Evolutionary conservation across 2,113 vertebrate genomes (phyloP), one percentile per base, ranked within the genome.

Genomic region (Leiothrix lutea): DNA sequence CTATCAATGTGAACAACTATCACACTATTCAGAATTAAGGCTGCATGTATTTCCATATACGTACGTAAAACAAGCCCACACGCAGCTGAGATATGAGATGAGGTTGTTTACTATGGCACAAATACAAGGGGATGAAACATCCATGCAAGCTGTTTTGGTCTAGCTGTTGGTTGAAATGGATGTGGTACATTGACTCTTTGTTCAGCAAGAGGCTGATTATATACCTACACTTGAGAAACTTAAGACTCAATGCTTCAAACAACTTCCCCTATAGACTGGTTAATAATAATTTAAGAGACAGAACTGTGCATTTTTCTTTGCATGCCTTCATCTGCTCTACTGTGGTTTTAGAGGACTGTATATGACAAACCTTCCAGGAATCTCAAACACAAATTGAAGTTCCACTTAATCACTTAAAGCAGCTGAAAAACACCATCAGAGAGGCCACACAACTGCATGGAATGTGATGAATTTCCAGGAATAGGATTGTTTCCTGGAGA

Each of bases 311-410:
- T 88, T 95, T 86, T 83, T 88, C 35, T 75, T n/a, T 73, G 93
- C 36, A n/a, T 80, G 72, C 28, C 35, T 82, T 82, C 66, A 44
- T 87, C 35, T 69, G 36, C n/a, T 65, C 11, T 36, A 53, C 48
- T 60, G 74, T 36, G 33, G 67, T 93, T 95, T 92, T 65, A 93
- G 72, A 92, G 48, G n/a, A 66, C 20, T 86, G 38, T 62, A 81
- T 53, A 58, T 95, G 88, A 96, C 92, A 95, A 97, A 92, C 80
- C 88, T 94, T 95, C 61, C 86, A 92, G 75, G 95, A 96, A 94
- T 95, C 81, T 73, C 69, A 96, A 90, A 83, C 62, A 73, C 64
- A 92, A 94, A 89, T 79, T 83, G 70, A 90, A 93, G 71, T 89
- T 83, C 64, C 85, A 91, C 80, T 67, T 87, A 86, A 93, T 87